Base-by-base conservation (phyloP, 2,888 invertebrate species). In the Alcis repandata region DNA sequence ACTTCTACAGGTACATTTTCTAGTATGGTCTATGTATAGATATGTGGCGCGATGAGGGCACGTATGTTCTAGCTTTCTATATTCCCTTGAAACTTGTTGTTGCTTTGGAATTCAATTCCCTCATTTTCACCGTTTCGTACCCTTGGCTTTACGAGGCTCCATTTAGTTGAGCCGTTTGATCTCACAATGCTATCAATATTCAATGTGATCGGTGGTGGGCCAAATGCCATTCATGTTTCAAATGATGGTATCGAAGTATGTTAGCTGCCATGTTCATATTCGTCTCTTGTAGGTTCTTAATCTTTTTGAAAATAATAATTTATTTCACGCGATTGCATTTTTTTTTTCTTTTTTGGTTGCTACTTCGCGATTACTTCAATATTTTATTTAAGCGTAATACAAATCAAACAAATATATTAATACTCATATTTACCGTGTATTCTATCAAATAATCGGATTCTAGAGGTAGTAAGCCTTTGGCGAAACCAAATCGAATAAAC, bases 41-140 rank as follows among this genome's bases (percentile, higher is more conserved):
- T 48, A n/a, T 27, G 41, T 27, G 27, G n/a, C 15, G 15, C 20
- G 40, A 17, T 17, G 27, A 61, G 40, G 43, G 32, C 52, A 54
- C 54, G 51, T 48, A 32, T 38, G 38, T 22, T 51, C 48, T 38
- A 33, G 61, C 61, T 62, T 65, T 68, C 68, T 65, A 57, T 56
- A 64, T 59, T 65, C 59, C 62, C 56, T 46, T 46, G 64, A 51
- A 52, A 63, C 41, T 15, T 56, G 40, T 48, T 58, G 17, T 27
- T 22, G 11, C 32, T 13, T 9, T 11, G 38, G 27, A 49, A 59
- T 41, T 32, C n/a, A 11, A 32, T 0, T 56, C 45, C n/a, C n/a
- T n/a, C n/a, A n/a, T n/a, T n/a, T n/a, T n/a, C n/a, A n/a, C n/a
- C n/a, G n/a, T n/a, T n/a, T n/a, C n/a, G n/a, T n/a, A n/a, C n/a